Evolutionary conservation across 2,797 vertebrate genomes (phyloP), one percentile per base, ranked within the genome.

Genomic region (Pipistrellus nathusii): DNA sequence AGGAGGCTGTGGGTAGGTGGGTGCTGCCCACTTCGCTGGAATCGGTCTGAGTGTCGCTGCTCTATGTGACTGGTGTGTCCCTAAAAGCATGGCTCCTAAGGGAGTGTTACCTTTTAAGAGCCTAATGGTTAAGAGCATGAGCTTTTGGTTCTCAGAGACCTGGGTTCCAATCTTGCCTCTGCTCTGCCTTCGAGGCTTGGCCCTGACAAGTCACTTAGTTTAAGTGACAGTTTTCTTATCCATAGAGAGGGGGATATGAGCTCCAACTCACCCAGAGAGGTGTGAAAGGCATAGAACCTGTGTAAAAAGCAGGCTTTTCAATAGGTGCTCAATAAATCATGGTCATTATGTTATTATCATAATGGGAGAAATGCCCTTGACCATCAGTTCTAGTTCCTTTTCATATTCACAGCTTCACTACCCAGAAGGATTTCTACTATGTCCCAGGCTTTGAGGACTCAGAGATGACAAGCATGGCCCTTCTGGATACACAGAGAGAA

Each of bases 111-210:
- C 30, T 68, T 76, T 82, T 30, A 85, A 41, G 55, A 62, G 41
- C 38, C 6, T 9, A 35, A n/a, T 18, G 41, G 2, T 59, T 57
- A 55, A 59, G n/a, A 84, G 17, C 55, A 5, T n/a, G 75, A 77
- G 8, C 75, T 59, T 73, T 86, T 57, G 32, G 46, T n/a, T 30
- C 13, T 4, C 7, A 12, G 93, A 80, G 76, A 85, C 35, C 27
- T 92, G 51, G 51, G 66, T 80, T 95, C 27, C 30, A n/a, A 73
- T 85, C 46, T 72, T 66, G 32, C 53, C 38, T 78, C 44, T 38
- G 46, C n/a, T 69, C 85, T 66, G 15, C 64, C 51, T 64, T 46
- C 12, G 66, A 80, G 3, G 8, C 59, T 4, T 20, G 32, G n/a
- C 41, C 44, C 18, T 20, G 44, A 38, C 2, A 27, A 66, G 59